Conservation (phyloP, 2,888 invertebrate genomes). For the Euzophera pinguis region DNA sequence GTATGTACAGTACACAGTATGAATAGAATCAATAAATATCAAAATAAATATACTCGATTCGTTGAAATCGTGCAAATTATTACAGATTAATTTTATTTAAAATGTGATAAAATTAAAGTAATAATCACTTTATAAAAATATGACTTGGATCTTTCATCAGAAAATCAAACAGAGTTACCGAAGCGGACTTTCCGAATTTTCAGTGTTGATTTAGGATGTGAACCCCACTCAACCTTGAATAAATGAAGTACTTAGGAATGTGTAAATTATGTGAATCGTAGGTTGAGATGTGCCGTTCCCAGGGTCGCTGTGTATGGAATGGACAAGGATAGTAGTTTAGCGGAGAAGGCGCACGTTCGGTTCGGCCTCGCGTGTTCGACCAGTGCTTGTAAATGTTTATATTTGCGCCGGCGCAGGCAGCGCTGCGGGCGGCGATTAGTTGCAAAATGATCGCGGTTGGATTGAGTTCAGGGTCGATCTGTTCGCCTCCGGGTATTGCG, state of each 20-base stretch:
- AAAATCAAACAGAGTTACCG: too few species aligned
- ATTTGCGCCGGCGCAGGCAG: constrained; percentile 65
- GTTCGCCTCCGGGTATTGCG: constrained; percentile 75
- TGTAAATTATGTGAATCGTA: not conserved
- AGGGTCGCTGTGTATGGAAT: constrained; percentile 19
- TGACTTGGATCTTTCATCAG: too few species aligned
- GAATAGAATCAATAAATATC: not conserved
- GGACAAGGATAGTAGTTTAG: constrained; percentile 44
- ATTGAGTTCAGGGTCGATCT: constrained; percentile 76
- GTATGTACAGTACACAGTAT: not conserved
- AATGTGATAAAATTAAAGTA: too few species aligned
- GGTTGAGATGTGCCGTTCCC: constrained; percentile 3
- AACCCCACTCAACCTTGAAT: not conserved
- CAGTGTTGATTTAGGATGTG: not conserved
- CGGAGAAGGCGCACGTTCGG: constrained; percentile 61
- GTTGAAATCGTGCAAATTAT: too few species aligned
- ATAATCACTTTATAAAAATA: too few species aligned
- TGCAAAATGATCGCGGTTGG: constrained; percentile 74
- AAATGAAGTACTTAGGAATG: not conserved
- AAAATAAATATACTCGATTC: not conserved
- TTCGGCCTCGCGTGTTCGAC: constrained; percentile 64
- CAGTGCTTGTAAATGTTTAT: constrained; percentile 77
- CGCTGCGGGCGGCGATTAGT: constrained; percentile 65
- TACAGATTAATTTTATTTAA: too few species aligned
- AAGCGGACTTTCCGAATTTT: too few species aligned